Conservation (phyloP, 1,140 invertebrate species). For the Euura lappo region DNA sequence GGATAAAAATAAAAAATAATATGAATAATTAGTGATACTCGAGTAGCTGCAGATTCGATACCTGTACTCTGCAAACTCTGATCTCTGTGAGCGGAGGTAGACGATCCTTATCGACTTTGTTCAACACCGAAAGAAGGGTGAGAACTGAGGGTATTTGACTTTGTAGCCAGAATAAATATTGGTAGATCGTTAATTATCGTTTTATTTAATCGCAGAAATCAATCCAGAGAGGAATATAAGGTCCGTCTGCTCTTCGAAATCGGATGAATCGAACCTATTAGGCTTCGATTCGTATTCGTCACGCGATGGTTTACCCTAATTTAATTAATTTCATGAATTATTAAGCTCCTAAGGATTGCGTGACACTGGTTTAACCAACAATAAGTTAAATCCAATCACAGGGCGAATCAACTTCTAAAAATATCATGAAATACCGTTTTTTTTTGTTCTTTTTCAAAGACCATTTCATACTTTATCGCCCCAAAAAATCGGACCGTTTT, state of each 20-base stretch:
- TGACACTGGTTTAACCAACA: not conserved
- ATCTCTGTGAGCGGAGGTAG: not conserved
- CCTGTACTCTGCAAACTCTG: no score
- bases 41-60: not conserved
- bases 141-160: not conserved
- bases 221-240: no score
- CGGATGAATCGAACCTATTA: not conserved
- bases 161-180: not conserved
- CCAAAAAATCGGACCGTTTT: no score
- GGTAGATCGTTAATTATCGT: not conserved
- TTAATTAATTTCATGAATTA: slow-evolving; percentile 8
- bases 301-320: not conserved
- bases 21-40: slow-evolving; percentile 1
- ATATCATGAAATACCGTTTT: no score
- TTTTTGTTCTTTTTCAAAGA: no score
- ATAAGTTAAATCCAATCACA: no score
- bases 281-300: not conserved
- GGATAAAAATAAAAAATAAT: not conserved
- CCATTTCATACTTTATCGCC: no score
- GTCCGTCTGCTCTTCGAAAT: no score
- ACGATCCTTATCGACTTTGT: not conserved
- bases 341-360: not conserved
- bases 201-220: not conserved
- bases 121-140: not conserved
- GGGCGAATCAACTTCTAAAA: no score